A percentile compares a stretch with the other conserved stretches of the same genome.
These are phyloP conservation scores for Stictocephala bisonia DNA, from an alignment of 2,888 invertebrate genomes.

Conservation along the genomic window DNA sequence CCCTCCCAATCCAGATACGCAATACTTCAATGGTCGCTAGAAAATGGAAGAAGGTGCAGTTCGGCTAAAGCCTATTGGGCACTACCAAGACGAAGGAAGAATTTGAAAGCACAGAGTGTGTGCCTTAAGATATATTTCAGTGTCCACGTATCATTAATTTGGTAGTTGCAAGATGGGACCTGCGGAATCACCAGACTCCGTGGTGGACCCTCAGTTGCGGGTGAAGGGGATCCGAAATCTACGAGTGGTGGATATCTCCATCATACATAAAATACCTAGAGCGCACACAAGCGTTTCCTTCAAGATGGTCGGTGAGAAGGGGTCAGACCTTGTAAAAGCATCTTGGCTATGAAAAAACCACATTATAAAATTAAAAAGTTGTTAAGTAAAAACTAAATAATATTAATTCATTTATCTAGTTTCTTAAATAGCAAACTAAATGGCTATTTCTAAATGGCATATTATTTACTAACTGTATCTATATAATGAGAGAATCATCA, in stretches of 20 bases:
- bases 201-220: conserved; percentile 67
- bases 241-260: conserved; percentile 67
- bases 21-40: conserved; percentile 49
- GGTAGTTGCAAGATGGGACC: conserved; percentile 78
- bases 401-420: no score
- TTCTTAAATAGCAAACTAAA: no score
- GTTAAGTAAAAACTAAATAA: no score
- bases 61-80: conserved; percentile 54
- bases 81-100: conserved; percentile 60
- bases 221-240: conserved; percentile 69
- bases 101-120: conserved; percentile 73
- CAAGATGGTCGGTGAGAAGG: conserved; percentile 65
- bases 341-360: conserved; percentile 16
- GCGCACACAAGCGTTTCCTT: conserved; percentile 71
- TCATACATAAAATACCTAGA: conserved; percentile 69
- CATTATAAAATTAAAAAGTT: no score
- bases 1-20: conserved; percentile 48
- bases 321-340: conserved; percentile 61
- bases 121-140: conserved; percentile 68
- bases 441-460: no score
- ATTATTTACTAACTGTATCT: no score
- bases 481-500: no score
- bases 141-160: conserved; percentile 74
- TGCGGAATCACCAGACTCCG: conserved; percentile 61
- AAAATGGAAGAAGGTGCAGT: conserved; percentile 51